Percentiles rank a stretch among this genome's conserved stretches.
Conservation (phyloP, 2,797 vertebrate genomes). For the Poecilia gillii region DNA sequence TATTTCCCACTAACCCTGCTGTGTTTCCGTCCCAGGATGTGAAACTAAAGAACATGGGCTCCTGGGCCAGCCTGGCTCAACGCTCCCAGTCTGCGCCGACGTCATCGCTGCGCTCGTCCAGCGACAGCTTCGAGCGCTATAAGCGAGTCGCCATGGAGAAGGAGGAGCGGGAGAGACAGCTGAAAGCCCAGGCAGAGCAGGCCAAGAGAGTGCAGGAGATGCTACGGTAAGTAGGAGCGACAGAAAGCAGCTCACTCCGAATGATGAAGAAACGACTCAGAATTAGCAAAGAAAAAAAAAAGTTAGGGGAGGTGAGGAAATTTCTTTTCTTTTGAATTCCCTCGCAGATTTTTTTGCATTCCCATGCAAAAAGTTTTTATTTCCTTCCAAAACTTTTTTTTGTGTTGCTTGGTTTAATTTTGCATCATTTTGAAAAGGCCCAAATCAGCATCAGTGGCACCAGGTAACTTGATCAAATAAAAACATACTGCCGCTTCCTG, state of each 20-base stretch:
- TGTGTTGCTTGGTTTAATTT: not conserved
- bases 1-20: not conserved
- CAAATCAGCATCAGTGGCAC: not conserved
- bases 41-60: constrained; percentile 92
- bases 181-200: constrained; percentile 89
- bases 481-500: not conserved
- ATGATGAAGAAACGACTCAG: not conserved
- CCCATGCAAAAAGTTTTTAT: no score
- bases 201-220: constrained; percentile 86
- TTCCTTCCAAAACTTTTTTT: not conserved
- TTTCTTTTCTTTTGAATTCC: no score
- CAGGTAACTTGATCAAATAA: not conserved
- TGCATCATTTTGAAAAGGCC: not conserved
- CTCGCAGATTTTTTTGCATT: no score
- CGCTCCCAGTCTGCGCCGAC: constrained; percentile 86
- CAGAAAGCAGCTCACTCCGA: not conserved
- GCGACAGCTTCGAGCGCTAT: constrained; percentile 94
- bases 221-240: constrained; percentile 78
- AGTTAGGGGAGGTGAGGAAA: no score
- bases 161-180: constrained; percentile 89
- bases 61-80: constrained; percentile 92
- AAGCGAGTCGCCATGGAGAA: constrained; percentile 88
- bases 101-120: constrained; percentile 88
- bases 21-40: constrained; percentile 75
- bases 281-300: not conserved